These are phyloP conservation scores for Nebria ingens DNA, from an alignment of 1,140 invertebrate genomes.

Conservation along the genomic window DNA sequence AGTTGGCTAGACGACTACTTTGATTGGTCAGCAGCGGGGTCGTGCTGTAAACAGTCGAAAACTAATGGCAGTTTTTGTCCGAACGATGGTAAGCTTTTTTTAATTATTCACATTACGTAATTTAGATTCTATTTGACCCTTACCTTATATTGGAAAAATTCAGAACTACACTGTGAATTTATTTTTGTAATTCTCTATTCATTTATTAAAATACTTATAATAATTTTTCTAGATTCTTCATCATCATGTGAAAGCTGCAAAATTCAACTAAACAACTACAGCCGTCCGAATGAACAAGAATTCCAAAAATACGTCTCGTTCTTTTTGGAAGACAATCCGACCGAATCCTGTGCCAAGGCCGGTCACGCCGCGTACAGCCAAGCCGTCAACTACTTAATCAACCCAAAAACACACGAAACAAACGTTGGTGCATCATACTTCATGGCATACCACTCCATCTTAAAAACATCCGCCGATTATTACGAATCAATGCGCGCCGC, in stretches of 20 bases:
- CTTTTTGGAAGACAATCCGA: conserved; percentile 88
- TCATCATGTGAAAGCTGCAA: conserved; percentile 36
- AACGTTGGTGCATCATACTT: conserved; percentile 70
- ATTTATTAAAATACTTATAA: conserved; percentile 11
- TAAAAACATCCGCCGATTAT: conserved; percentile 87
- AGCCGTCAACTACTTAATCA: conserved; percentile 50
- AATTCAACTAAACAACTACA: conserved; percentile 37
- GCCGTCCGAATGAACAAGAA: conserved; percentile 47
- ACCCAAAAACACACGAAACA: conserved; percentile 32
- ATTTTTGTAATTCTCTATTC: conserved; percentile 12
- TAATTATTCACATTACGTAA: not conserved
- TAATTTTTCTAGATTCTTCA: not conserved
- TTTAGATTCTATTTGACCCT: too few relatives aligned
- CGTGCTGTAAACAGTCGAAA: conserved; percentile 48
- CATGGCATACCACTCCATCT: conserved; percentile 92
- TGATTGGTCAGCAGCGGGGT: conserved; percentile 60
- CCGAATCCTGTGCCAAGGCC: conserved; percentile 68
- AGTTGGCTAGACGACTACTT: conserved; percentile 98
- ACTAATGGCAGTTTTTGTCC: conserved; percentile 58
- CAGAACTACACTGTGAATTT: not conserved
- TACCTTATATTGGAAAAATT: not conserved
- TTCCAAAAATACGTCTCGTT: conserved; percentile 78
- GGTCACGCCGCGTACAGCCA: conserved; percentile 73
- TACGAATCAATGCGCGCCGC: conserved; percentile 79
- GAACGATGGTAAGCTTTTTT: conserved; percentile 31